phyloP scores from a whole-genome alignment of 2,113 vertebrate genomes.

The Phaethon lepturus region DNA sequence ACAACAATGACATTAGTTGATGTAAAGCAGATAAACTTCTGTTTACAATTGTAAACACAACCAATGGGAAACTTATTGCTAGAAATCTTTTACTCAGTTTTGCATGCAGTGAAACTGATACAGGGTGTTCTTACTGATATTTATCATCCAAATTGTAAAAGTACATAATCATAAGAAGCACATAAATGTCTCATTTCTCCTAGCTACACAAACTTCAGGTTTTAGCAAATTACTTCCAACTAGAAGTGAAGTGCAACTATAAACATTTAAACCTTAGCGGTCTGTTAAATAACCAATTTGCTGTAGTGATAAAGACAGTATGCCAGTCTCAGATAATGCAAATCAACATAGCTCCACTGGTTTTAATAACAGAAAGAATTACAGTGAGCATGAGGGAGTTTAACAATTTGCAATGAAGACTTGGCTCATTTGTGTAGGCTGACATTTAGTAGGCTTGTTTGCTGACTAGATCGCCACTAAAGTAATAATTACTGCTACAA shows the following conservation, averaged over 20 bases:
- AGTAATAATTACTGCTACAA: not conserved
- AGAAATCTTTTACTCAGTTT: not conserved
- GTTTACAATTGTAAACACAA: not conserved
- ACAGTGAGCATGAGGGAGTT: not conserved
- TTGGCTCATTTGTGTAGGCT: not conserved
- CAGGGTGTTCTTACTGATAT: not conserved
- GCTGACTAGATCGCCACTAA: not conserved
- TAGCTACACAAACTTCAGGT: not conserved
- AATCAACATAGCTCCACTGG: not conserved
- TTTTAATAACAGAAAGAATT: not conserved
- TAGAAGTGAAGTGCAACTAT: not conserved
- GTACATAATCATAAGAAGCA: not conserved
- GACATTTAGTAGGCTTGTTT: not conserved
- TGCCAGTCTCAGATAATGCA: not conserved
- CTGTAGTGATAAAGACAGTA: not conserved
- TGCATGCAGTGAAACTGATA: not conserved
- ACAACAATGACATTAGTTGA: not conserved
- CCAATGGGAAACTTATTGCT: not conserved
- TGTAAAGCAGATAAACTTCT: not conserved
- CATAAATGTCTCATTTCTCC: not conserved
- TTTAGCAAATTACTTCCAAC: not conserved
- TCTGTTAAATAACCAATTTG: not conserved
- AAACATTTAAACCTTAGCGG: not conserved
- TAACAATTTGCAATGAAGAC: not conserved
- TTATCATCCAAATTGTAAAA: not conserved